Base-by-base conservation (phyloP, 2,797 vertebrate genomes). In the Apogon hyalosoma region DNA sequence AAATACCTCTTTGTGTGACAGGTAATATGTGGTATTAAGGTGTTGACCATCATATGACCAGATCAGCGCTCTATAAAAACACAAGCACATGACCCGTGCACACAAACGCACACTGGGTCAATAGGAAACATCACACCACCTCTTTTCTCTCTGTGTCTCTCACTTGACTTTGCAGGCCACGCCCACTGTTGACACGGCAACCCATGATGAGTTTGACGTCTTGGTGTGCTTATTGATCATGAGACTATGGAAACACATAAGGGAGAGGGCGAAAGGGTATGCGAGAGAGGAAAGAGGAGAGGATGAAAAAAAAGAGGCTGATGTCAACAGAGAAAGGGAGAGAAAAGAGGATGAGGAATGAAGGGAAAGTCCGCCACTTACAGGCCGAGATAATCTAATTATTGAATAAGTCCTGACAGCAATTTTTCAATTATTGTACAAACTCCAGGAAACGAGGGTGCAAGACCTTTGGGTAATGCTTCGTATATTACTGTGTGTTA, bases 31-130 rank as follows among this genome's bases (percentile, higher is more conserved):
- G 56, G 15, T 46, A 48, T 54, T 48, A 69, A 82, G 80, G 76
- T 84, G 77, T 84, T 73, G 64, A 82, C 48, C 68, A 59, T 86
- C 79, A 86, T 80, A 79, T 82, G 77, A 83, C 81, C 15, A 67
- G 81, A 85, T 79, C 75, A 69, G 46, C 48, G 73, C 57, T 36
- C 73, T 74, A 63, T 68, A 54, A 77, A 82, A 81, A 73, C 75
- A 83, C 50, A 69, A 24, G 47, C 78, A 64, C 77, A 77, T 80
- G 71, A 88, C 58, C 28, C 16, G 3, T 33, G 16, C 1, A 3
- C 28, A n/a, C 7, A 21, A 11, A 52, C 46, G 39, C 7, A 21
- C 0, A 28, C 40, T 21, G 38, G 21, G 75, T 50, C 38, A 65
- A 55, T 63, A 51, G 31, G 18, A 69, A 74, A 77, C 61, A 69